A percentile compares a stretch with the other conserved stretches of the same genome.
These are phyloP conservation scores for Andrena fulva DNA, from an alignment of 2,888 invertebrate species.

Conservation along the genomic window DNA sequence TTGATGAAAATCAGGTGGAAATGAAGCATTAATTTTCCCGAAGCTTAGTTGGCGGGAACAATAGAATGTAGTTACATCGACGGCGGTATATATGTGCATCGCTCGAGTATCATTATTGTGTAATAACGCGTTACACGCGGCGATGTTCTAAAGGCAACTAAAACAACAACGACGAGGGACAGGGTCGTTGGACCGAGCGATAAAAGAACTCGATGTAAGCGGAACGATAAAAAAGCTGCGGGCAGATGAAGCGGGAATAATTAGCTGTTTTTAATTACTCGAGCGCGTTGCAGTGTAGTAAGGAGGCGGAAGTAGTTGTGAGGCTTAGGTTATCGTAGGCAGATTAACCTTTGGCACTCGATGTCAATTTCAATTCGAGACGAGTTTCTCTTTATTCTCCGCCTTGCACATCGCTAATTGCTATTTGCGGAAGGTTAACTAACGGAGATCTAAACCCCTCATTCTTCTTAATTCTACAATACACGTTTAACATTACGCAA, in stretches of 20 bases:
- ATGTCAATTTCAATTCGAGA: too few species aligned
- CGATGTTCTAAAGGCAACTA: constrained; percentile 8
- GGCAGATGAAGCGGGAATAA: constrained; percentile 26
- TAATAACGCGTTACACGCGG: constrained; percentile 11
- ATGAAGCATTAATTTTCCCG: too few species aligned
- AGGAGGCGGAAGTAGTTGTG: too few species aligned
- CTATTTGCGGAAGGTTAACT: too few species aligned
- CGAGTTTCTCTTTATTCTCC: too few species aligned
- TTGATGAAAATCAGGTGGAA: too few species aligned
- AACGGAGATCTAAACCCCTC: not conserved
- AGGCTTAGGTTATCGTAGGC: too few species aligned
- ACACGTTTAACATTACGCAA: not conserved
- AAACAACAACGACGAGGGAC: constrained; percentile 13
- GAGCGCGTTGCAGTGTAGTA: not conserved
- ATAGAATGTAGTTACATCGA: constrained; percentile 11
- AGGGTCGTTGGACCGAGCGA: too few species aligned
- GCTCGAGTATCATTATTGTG: not conserved
- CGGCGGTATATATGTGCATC: not conserved
- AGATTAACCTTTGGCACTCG: too few species aligned
- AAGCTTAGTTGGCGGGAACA: not conserved
- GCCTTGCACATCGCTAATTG: too few species aligned
- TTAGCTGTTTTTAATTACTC: constrained; percentile 45
- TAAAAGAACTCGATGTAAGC: not conserved
- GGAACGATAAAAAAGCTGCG: constrained; percentile 14
- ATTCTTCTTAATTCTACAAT: not conserved